Percentiles rank a stretch among this genome's conserved stretches.
Conservation (phyloP, 2,113 vertebrate genomes). For the Alligator sinensis region DNA sequence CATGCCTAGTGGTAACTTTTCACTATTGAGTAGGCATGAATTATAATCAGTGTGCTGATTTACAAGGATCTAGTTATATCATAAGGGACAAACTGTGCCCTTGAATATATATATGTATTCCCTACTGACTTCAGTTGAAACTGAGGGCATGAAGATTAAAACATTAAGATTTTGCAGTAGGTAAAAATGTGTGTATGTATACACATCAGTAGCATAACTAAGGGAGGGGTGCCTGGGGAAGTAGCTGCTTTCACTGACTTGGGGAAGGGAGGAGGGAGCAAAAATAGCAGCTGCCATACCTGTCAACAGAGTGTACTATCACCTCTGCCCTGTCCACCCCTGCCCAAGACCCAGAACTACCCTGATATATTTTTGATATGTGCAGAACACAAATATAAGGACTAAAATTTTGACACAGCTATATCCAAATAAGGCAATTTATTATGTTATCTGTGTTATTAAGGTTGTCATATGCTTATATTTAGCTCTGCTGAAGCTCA, state of each 20-base stretch:
- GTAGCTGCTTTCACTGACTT: no score
- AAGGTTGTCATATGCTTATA: neutral
- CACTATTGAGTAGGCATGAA: neutral
- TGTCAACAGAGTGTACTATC: no score
- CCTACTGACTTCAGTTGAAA: neutral
- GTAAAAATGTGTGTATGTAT: neutral
- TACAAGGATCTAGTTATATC: neutral
- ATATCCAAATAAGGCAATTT: neutral
- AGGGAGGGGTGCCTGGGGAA: no score
- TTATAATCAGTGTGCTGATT: neutral
- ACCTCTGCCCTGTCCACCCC: no score
- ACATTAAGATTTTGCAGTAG: neutral
- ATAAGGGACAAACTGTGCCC: neutral
- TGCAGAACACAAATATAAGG: neutral
- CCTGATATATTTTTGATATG: no score
- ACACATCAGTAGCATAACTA: no score
- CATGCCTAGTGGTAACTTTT: neutral
- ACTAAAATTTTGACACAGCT: neutral
- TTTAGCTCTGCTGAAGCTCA: neutral
- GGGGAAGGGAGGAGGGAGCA: no score
- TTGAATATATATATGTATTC: neutral
- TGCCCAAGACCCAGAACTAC: no score
- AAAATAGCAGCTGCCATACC: no score
- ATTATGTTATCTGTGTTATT: neutral
- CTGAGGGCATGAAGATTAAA: neutral